Conservation (phyloP, 2,113 vertebrate genomes). For the Corvus moneduloides region DNA sequence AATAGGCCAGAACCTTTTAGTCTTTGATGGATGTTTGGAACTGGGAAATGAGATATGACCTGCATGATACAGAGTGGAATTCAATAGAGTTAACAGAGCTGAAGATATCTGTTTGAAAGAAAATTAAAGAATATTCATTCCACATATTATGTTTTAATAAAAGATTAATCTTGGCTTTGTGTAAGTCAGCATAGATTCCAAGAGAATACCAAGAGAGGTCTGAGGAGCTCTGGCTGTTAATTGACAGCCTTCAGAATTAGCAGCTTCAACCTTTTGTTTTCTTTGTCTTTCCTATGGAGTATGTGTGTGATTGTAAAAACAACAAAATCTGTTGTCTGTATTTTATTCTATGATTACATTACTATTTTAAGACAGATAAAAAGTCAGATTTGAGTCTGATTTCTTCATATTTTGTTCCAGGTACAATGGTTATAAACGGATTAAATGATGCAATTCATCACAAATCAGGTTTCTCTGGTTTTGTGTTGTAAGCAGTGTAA, state of each 20-base stretch:
- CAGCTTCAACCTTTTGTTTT: neutral
- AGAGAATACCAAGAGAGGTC: neutral
- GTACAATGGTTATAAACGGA: neutral
- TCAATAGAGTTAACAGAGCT: slow-evolving; percentile 19
- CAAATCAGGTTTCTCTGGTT: neutral
- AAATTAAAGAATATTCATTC: neutral
- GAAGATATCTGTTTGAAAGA: slow-evolving; percentile 7
- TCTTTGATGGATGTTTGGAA: slow-evolving; percentile 16
- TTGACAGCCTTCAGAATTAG: neutral
- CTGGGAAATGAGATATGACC: slow-evolving; percentile 5
- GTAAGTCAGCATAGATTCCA: neutral
- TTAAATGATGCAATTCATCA: neutral
- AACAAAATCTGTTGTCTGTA: neutral
- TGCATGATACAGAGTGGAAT: neutral
- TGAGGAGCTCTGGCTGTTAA: neutral
- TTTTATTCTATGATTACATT: neutral
- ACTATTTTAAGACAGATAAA: neutral
- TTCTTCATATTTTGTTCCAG: neutral
- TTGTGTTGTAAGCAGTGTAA: neutral
- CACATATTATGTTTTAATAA: neutral
- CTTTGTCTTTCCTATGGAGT: neutral
- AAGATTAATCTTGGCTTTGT: neutral
- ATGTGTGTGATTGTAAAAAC: neutral
- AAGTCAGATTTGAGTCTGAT: neutral
- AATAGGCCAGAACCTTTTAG: slow-evolving; percentile 26